phyloP scores from a whole-genome alignment of 2,888 invertebrate species.

The Polietes domitor region DNA sequence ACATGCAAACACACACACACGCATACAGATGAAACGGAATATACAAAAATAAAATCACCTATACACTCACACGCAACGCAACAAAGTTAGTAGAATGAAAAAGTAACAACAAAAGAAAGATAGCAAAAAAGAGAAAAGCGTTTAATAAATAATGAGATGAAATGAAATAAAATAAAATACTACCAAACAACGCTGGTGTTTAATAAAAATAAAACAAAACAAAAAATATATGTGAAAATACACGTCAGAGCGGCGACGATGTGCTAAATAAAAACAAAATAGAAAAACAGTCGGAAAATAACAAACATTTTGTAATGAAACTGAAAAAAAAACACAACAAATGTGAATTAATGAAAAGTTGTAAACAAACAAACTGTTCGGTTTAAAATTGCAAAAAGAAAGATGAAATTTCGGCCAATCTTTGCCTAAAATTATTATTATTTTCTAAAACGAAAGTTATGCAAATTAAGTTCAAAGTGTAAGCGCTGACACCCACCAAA shows the following conservation, averaged over 20 bases:
- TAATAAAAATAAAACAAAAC: background rate
- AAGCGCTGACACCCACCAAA: background rate
- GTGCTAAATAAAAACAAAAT: too few relatives aligned
- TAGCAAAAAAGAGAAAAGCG: conserved; percentile 3
- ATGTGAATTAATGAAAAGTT: too few relatives aligned
- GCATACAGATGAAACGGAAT: conserved; percentile 53
- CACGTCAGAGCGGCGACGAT: too few relatives aligned
- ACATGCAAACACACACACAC: conserved; percentile 62
- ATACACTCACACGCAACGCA: conserved; percentile 16
- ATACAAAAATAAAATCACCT: conserved; percentile 62
- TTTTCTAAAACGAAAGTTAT: too few relatives aligned
- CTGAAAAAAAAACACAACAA: too few relatives aligned
- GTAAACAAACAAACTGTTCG: too few relatives aligned
- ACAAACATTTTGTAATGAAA: too few relatives aligned
- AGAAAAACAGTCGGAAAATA: too few relatives aligned
- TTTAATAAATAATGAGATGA: background rate
- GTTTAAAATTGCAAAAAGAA: too few relatives aligned
- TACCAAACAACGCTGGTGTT: background rate
- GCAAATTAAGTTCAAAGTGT: background rate
- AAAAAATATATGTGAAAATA: background rate
- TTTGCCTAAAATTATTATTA: too few relatives aligned
- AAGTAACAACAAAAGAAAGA: conserved; percentile 13
- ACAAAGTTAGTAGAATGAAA: conserved; percentile 8
- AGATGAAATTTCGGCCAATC: too few relatives aligned
- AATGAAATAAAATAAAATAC: conserved; percentile 12